Evolutionary conservation across 1,140 invertebrate species (phyloP).

Genomic region (Nymphalis io): DNA sequence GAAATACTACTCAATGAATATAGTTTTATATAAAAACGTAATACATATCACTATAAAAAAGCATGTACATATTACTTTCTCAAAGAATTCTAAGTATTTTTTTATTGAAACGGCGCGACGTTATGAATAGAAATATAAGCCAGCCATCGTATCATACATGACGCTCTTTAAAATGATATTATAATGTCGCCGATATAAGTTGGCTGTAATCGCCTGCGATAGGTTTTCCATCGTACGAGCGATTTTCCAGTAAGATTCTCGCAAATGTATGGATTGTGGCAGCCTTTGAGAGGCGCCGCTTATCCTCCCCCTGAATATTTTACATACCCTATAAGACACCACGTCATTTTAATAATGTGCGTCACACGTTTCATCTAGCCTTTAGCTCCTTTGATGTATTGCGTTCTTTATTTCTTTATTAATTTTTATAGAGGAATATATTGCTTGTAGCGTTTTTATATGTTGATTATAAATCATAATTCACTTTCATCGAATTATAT

Average conservation of each 20-base stretch:
- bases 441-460: not conserved
- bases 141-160: not conserved
- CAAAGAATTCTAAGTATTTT: not conserved
- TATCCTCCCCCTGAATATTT: slow-evolving; percentile 20
- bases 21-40: not conserved
- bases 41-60: too few species aligned
- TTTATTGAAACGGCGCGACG: not conserved
- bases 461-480: too few species aligned
- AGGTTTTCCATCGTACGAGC: slow-evolving; percentile 2
- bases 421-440: not conserved
- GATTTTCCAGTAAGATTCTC: slow-evolving; percentile 8
- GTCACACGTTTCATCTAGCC: slow-evolving; percentile 2
- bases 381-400: slow-evolving; percentile 19
- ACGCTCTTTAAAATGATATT: slow-evolving; percentile 12
- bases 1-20: too few species aligned
- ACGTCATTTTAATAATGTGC: slow-evolving; percentile 21
- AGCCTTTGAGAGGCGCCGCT: slow-evolving; percentile 8
- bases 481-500: too few species aligned
- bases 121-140: slow-evolving; percentile 10
- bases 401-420: slow-evolving; percentile 3
- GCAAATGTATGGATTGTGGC: slow-evolving; percentile 9
- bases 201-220: slow-evolving; percentile 17
- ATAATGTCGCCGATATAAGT: slow-evolving; percentile 9
- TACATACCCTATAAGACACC: slow-evolving; percentile 23
- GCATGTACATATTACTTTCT: not conserved